Base-by-base conservation (phyloP, 2,113 vertebrate species). In the Stegostoma tigrinum region DNA sequence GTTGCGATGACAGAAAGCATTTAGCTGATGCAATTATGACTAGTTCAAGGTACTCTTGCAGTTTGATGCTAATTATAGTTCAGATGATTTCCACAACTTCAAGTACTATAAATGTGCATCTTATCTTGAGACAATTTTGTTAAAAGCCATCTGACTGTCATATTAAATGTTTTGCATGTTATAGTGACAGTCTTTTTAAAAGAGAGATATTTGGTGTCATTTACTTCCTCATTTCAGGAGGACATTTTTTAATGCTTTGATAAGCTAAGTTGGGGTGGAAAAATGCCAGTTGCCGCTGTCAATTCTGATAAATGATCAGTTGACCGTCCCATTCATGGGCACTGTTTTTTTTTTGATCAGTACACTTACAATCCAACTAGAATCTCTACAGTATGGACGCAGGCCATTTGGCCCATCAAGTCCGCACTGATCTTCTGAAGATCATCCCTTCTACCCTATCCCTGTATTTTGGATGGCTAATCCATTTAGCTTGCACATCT, bases 51-150 rank as follows among this genome's bases (percentile, higher is more conserved):
- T 24, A 30, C 24, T 48, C 48, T 89, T 89, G 23, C 48, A 30
- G 24, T 55, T 89, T 4, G 30, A 0, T 89, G 7, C 86, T 55
- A 55, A 89, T 89, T 89, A 89, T 24, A 55, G 86, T 10, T 89
- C 24, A 48, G 48, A 30, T 30, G 45, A 55, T 89, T 89, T 48
- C 45, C 48, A 55, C 48, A 55, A 52, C 0, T 89, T 89, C 48
- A 89, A 89, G 48, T 30, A 89, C 27, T 48, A 52, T 55, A 30
- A 14, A 30, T 30, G 86, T 55, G 48, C 48, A 52, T 55, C 86
- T 89, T 89, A 89, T 89, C 27, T 89, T 55, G 86, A 89, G 86
- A 89, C 80, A 55, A 48, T 55, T 89, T 24, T 30, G 45, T 89
- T 89, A 55, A 55, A 55, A 55, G 86, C 48, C 45, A 10, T 24